Evolutionary conservation across 92 coral and sea anemone species (phyloP).

Genomic region (Desmophyllum pertusum): DNA sequence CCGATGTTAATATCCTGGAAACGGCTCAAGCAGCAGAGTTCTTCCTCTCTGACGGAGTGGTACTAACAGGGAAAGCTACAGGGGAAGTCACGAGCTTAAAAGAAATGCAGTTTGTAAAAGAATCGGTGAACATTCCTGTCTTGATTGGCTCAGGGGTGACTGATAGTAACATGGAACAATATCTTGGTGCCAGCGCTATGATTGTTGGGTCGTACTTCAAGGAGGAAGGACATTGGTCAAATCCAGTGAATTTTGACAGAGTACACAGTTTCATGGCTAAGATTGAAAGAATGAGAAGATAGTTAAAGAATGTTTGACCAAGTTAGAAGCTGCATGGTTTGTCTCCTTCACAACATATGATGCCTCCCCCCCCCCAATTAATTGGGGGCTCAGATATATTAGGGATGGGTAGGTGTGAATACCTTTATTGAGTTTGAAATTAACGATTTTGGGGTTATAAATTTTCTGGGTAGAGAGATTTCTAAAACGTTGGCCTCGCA

Average conservation of each 20-base stretch:
- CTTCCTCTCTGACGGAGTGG: constrained; percentile 91
- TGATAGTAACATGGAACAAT: constrained; percentile 77
- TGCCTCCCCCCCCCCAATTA: too few relatives aligned
- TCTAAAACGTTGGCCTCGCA: too few relatives aligned
- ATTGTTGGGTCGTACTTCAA: constrained; percentile 94
- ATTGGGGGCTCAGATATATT: too few relatives aligned
- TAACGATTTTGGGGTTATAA: too few relatives aligned
- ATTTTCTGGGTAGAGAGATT: too few relatives aligned
- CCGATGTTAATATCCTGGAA: constrained; percentile 79
- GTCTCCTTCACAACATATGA: neutral
- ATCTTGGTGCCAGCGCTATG: constrained; percentile 82
- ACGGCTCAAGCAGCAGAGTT: constrained; percentile 96
- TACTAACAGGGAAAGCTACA: constrained; percentile 88
- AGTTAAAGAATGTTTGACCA: neutral
- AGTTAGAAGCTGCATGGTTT: neutral
- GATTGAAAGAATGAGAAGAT: constrained; percentile 87
- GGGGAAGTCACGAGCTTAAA: constrained; percentile 87
- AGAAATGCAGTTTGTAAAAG: constrained; percentile 83
- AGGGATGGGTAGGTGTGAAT: too few relatives aligned
- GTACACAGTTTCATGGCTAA: constrained; percentile 96
- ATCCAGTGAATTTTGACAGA: constrained; percentile 79
- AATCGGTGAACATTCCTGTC: constrained; percentile 83
- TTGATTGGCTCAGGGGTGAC: constrained; percentile 96
- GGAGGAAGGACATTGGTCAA: constrained; percentile 95
- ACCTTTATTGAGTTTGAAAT: too few relatives aligned